These are phyloP conservation scores for Ormyrus nitidulus DNA, from an alignment of 2,888 invertebrate genomes.

Conservation along the genomic window DNA sequence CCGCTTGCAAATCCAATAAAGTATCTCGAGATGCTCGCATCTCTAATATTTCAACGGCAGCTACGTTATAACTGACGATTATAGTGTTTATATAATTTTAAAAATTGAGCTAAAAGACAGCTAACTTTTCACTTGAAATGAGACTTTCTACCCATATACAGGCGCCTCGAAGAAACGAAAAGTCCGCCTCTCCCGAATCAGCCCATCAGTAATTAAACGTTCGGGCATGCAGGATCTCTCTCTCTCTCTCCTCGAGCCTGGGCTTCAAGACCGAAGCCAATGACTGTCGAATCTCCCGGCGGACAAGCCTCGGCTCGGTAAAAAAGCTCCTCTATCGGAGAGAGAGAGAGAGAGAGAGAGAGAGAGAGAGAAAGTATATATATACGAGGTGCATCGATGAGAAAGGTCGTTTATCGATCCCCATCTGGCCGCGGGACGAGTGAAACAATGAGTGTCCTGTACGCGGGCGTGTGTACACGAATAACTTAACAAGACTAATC, in stretches of 20 bases:
- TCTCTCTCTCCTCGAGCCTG: conserved; percentile 20
- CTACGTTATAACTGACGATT: too few species aligned
- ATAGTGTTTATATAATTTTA: too few species aligned
- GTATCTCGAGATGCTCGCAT: too few species aligned
- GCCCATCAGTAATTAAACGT: conserved; percentile 52
- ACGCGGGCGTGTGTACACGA: conserved; percentile 35
- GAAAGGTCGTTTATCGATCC: conserved; percentile 59
- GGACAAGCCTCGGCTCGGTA: conserved; percentile 21
- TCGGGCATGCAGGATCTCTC: conserved; percentile 22
- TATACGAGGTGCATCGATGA: conserved; percentile 41
- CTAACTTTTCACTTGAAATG: too few species aligned
- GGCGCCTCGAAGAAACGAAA: too few species aligned
- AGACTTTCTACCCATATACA: too few species aligned
- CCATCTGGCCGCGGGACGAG: conserved; percentile 57
- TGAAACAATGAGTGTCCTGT: conserved; percentile 61
- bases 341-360: neutral
- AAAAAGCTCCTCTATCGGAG: conserved; percentile 18
- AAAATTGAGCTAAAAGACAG: too few species aligned
- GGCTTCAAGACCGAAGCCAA: conserved; percentile 30
- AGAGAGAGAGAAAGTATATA: conserved; percentile 9
- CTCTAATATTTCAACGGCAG: too few species aligned
- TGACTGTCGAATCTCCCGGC: conserved; percentile 44
- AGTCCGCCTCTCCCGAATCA: conserved; percentile 13
- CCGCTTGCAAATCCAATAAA: too few species aligned
- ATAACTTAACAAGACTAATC: conserved; percentile 67